Percentiles rank a stretch among this genome's conserved stretches.
Evolutionary conservation across 2,888 invertebrate genomes (phyloP).

Genomic region (Eledona agricola): DNA sequence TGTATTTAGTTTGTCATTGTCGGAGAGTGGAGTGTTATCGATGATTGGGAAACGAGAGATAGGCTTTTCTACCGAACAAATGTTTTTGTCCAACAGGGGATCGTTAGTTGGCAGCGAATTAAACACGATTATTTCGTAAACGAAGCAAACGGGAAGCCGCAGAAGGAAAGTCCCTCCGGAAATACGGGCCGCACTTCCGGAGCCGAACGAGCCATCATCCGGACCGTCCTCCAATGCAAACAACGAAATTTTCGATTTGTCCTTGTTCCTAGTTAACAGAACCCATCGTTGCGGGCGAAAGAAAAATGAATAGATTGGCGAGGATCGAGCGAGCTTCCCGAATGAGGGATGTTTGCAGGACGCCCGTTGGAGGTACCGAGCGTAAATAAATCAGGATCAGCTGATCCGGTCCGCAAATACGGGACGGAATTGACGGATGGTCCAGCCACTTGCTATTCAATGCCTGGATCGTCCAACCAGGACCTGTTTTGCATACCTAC

Average conservation of each 20-base stretch:
- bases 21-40: too few relatives aligned
- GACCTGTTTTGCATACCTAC: constrained; percentile 45
- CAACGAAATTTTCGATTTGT: constrained; percentile 32
- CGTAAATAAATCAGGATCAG: constrained; percentile 37
- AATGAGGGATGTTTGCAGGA: constrained; percentile 20
- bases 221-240: constrained; percentile 42
- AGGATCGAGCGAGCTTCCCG: constrained; percentile 6
- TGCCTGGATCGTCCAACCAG: constrained; percentile 42
- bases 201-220: constrained; percentile 38
- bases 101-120: constrained; percentile 21
- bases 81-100: too few relatives aligned
- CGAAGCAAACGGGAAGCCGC: constrained; percentile 36
- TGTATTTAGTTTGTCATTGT: too few relatives aligned
- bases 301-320: constrained; percentile 14
- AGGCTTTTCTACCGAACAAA: too few relatives aligned
- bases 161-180: constrained; percentile 38
- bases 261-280: constrained; percentile 36
- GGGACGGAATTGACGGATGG: constrained; percentile 46
- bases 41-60: too few relatives aligned
- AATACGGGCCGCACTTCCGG: constrained; percentile 45
- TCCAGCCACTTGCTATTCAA: constrained; percentile 45
- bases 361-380: constrained; percentile 9
- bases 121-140: constrained; percentile 26
- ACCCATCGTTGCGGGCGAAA: constrained; percentile 15
- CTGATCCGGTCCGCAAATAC: constrained; percentile 36